These are phyloP conservation scores for Pitangus sulphuratus DNA, from an alignment of 2,797 vertebrate genomes.

Conservation along the genomic window DNA sequence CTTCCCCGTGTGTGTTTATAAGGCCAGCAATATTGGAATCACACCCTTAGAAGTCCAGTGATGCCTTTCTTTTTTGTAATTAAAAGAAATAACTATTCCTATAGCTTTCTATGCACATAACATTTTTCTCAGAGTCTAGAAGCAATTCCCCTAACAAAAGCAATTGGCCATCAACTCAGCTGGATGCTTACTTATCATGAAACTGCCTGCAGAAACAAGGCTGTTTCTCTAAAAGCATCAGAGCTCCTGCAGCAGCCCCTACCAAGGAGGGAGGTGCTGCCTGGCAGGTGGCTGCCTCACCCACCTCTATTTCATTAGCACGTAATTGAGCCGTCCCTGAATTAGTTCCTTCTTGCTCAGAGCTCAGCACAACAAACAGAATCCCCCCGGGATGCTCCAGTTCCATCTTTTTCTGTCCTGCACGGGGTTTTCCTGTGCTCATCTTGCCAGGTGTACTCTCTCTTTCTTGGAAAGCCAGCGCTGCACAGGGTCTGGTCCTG, in stretches of 20 bases:
- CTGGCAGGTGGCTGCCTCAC: slow-evolving; percentile 22
- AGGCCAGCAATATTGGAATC: background rate
- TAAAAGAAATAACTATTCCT: background rate
- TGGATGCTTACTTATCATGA: background rate
- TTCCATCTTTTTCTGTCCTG: background rate
- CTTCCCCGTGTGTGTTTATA: background rate
- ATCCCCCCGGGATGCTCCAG: background rate
- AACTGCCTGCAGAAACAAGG: background rate
- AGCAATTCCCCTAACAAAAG: background rate
- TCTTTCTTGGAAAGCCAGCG: accelerated
- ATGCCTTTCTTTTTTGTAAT: background rate
- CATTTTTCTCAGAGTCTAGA: background rate
- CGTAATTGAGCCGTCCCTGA: background rate
- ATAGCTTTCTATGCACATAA: background rate
- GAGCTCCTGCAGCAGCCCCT: background rate
- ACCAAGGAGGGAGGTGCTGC: background rate
- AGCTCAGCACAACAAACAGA: background rate
- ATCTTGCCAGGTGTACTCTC: accelerated
- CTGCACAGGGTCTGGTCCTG: background rate
- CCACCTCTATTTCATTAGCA: background rate
- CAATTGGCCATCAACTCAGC: background rate
- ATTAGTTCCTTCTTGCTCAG: background rate
- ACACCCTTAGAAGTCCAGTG: background rate
- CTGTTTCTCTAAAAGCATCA: background rate
- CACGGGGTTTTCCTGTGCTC: accelerated